Evolutionary conservation across 2,888 invertebrate genomes (phyloP).

Genomic region (Oligia fasciuncula): DNA sequence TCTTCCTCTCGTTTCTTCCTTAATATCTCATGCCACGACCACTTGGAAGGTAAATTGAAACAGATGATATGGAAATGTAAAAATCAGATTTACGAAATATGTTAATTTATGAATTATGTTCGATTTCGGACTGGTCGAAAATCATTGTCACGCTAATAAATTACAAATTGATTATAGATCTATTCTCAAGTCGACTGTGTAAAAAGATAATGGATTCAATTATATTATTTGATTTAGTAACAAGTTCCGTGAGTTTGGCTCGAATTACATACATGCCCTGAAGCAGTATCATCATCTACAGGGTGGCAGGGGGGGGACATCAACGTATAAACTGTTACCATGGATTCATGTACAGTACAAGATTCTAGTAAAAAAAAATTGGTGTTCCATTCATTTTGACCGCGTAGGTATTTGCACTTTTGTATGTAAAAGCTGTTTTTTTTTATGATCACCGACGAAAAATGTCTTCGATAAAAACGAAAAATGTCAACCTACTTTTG

Average conservation of each 20-base stretch:
- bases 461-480: background rate
- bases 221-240: background rate
- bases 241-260: background rate
- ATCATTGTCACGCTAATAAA: background rate
- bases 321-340: too few species aligned
- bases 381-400: too few species aligned
- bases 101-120: slow-evolving; percentile 4
- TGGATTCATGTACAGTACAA: too few species aligned
- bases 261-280: slow-evolving; percentile 3
- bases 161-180: background rate
- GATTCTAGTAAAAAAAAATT: too few species aligned
- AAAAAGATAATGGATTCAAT: background rate
- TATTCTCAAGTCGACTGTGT: slow-evolving; percentile 6
- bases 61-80: slow-evolving; percentile 14
- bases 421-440: too few species aligned
- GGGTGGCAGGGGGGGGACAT: too few species aligned
- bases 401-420: too few species aligned
- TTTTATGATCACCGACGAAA: too few species aligned
- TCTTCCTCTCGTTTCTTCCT: background rate
- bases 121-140: background rate
- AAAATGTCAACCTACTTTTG: background rate
- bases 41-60: slow-evolving; percentile 8
- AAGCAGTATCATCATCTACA: background rate
- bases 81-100: slow-evolving; percentile 7
- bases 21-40: slow-evolving; percentile 44